Evolutionary conservation across 1,140 invertebrate genomes (phyloP).

Genomic region (Brachionus paranguensis): DNA sequence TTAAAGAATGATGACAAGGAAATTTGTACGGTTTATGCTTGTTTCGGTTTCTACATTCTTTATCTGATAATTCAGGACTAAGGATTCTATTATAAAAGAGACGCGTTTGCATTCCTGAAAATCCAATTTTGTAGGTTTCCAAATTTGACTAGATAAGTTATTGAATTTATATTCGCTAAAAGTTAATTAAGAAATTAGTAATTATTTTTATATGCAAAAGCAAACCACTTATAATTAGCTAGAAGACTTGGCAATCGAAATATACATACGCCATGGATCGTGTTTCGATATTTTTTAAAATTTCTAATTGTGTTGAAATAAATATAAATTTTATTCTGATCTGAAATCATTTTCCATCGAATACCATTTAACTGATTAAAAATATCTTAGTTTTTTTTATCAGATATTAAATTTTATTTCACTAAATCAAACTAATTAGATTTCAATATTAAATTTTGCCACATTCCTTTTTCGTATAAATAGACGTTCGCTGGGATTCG

Average conservation of each 20-base stretch:
- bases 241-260: neutral
- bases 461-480: neutral
- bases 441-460: neutral
- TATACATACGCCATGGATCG: neutral
- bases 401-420: neutral
- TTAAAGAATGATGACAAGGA: neutral
- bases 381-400: neutral
- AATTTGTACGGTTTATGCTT: neutral
- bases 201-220: neutral
- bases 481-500: neutral
- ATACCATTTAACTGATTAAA: neutral
- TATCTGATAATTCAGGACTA: neutral
- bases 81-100: neutral
- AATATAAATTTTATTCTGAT: neutral
- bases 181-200: neutral
- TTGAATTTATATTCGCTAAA: neutral
- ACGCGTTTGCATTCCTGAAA: neutral
- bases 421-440: neutral
- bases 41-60: neutral
- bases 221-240: neutral
- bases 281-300: neutral
- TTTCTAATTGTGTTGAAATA: neutral
- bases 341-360: neutral
- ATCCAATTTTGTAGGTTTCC: neutral
- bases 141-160: neutral